Percentiles rank a stretch among this genome's conserved stretches.
These are phyloP conservation scores for Teinopalpus imperialis DNA, from an alignment of 2,888 invertebrate species.

Conservation along the genomic window DNA sequence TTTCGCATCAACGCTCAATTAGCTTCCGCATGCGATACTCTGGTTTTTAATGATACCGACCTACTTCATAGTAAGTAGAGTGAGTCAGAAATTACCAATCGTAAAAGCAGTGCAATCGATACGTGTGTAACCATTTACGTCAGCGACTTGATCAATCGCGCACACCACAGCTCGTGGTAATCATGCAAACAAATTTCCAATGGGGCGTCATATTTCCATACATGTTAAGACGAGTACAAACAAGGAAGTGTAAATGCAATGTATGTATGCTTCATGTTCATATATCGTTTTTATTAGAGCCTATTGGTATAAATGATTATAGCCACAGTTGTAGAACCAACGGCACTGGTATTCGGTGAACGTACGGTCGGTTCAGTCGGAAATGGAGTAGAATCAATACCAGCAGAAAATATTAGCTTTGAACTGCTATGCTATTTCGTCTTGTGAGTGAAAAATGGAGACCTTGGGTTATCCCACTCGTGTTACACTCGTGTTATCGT, in stretches of 20 bases:
- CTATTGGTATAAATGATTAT: too few relatives aligned
- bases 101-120: constrained; percentile 68
- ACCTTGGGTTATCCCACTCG: too few relatives aligned
- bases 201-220: constrained; percentile 32
- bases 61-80: constrained; percentile 22
- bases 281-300: background rate
- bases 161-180: constrained; percentile 39
- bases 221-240: constrained; percentile 38
- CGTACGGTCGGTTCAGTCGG: too few relatives aligned
- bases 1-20: constrained; percentile 14
- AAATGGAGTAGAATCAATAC: too few relatives aligned
- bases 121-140: constrained; percentile 57
- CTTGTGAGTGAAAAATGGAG: too few relatives aligned
- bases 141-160: constrained; percentile 63
- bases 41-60: constrained; percentile 20
- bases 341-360: too few relatives aligned
- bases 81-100: constrained; percentile 23
- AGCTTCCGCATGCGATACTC: constrained; percentile 15
- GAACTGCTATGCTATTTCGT: too few relatives aligned
- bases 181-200: constrained; percentile 25
- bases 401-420: too few relatives aligned
- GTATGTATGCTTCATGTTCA: background rate
- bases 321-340: too few relatives aligned
- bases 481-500: too few relatives aligned
- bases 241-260: constrained; percentile 16